phyloP scores from a whole-genome alignment of 2,888 invertebrate species.

The Euplexia lucipara region DNA sequence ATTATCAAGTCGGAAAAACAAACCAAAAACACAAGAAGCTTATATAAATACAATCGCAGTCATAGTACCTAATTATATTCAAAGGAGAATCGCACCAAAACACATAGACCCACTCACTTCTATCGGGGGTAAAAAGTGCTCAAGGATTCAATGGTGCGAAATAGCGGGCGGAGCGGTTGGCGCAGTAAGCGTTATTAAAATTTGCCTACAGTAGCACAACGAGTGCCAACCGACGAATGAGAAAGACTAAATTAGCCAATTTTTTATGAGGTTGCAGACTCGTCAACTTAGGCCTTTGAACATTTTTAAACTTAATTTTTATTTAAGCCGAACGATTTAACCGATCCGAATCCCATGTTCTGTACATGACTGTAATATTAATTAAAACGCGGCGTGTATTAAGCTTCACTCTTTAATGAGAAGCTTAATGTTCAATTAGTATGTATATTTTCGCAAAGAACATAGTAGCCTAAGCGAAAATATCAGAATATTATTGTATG shows the following conservation, averaged over 20 bases:
- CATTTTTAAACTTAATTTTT: slow-evolving; percentile 66
- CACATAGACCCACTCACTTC: slow-evolving; percentile 69
- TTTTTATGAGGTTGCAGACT: slow-evolving; percentile 82
- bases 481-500: slow-evolving; percentile 62
- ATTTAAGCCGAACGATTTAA: slow-evolving; percentile 54
- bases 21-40: slow-evolving; percentile 45
- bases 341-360: slow-evolving; percentile 44
- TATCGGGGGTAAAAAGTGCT: slow-evolving; percentile 78
- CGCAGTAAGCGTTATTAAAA: slow-evolving; percentile 86
- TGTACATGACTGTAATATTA: slow-evolving; percentile 55
- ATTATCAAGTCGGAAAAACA: slow-evolving; percentile 24
- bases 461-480: slow-evolving; percentile 47
- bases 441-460: slow-evolving; percentile 56
- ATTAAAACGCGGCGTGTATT: slow-evolving; percentile 54
- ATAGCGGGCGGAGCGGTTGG: slow-evolving; percentile 75
- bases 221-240: slow-evolving; percentile 78
- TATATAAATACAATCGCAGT: slow-evolving; percentile 52
- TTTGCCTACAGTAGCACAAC: slow-evolving; percentile 82
- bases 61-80: slow-evolving; percentile 65
- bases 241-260: slow-evolving; percentile 82
- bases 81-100: slow-evolving; percentile 67
- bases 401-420: slow-evolving; percentile 52
- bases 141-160: slow-evolving; percentile 83
- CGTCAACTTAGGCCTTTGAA: slow-evolving; percentile 72
- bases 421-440: slow-evolving; percentile 56